A percentile compares a stretch with the other conserved stretches of the same genome.
phyloP scores from a whole-genome alignment of 2,113 vertebrate genomes.

The Lathamus discolor region DNA sequence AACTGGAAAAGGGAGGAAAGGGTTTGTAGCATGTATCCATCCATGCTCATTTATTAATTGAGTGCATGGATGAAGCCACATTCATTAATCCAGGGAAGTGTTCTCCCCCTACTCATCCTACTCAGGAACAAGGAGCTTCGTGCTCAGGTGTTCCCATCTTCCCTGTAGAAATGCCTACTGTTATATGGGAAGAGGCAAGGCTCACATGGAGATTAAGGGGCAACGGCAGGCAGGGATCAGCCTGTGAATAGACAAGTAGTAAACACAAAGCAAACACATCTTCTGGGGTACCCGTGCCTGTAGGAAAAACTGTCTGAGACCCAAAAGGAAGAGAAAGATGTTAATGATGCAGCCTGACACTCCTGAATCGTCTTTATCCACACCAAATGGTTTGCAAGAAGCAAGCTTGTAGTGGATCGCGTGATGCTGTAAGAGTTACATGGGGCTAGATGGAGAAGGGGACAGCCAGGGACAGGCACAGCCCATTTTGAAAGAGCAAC shows the following conservation, averaged over 20 bases:
- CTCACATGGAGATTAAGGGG: not conserved
- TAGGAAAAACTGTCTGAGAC: not conserved
- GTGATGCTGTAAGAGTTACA: not conserved
- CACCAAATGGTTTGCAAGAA: not conserved
- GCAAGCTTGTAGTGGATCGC: fast-evolving
- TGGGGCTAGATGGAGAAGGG: not conserved
- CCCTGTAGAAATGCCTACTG: not conserved
- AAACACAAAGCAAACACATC: not conserved
- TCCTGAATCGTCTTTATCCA: not conserved
- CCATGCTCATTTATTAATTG: not conserved
- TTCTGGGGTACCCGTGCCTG: not conserved
- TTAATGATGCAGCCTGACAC: not conserved
- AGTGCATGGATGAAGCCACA: not conserved
- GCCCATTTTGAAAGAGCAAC: not conserved
- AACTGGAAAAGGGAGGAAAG: not conserved
- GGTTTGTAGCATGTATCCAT: not conserved
- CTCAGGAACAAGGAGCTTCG: not conserved
- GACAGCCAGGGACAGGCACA: not conserved
- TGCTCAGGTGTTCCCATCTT: not conserved
- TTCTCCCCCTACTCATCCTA: not conserved
- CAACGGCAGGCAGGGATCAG: not conserved
- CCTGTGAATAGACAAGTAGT: not conserved
- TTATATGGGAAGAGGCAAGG: not conserved
- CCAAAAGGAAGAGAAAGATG: not conserved
- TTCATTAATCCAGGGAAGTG: not conserved